Conservation (phyloP, 2,113 vertebrate genomes). For the Hiodon tergisus region DNA sequence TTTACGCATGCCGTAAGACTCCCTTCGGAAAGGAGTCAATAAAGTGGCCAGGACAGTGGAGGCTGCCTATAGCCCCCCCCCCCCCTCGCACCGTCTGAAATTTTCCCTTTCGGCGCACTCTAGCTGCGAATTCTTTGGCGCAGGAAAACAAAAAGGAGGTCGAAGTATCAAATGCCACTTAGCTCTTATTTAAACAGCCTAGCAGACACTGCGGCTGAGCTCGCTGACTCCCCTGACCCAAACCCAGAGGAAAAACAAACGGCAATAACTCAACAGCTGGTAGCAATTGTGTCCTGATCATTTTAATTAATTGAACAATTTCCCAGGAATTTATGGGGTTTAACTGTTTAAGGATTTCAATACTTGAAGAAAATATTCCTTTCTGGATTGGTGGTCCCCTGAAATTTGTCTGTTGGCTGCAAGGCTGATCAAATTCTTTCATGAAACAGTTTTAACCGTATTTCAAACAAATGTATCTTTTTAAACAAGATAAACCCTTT, state of each 20-base stretch:
- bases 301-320: constrained; percentile 89
- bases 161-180: constrained; percentile 81
- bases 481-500: no score
- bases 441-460: no score
- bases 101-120: constrained; percentile 39
- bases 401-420: constrained; percentile 50
- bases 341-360: constrained; percentile 47
- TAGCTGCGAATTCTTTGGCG: constrained; percentile 49
- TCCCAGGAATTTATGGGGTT: constrained; percentile 74
- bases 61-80: constrained; percentile 27
- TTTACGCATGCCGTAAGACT: constrained; percentile 37
- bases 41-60: constrained; percentile 11
- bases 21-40: constrained; percentile 28
- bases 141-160: constrained; percentile 50
- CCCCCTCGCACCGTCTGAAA: constrained; percentile 27
- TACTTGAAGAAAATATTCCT: constrained; percentile 39
- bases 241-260: constrained; percentile 78
- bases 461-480: no score
- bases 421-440: constrained; percentile 41
- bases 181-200: constrained; percentile 82
- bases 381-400: constrained; percentile 34
- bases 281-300: constrained; percentile 83
- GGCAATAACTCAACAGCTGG: constrained; percentile 80
- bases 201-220: constrained; percentile 85
- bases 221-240: constrained; percentile 79